Evolutionary conservation across 2,113 vertebrate species (phyloP).

Genomic region (Nematolebias whitei): DNA sequence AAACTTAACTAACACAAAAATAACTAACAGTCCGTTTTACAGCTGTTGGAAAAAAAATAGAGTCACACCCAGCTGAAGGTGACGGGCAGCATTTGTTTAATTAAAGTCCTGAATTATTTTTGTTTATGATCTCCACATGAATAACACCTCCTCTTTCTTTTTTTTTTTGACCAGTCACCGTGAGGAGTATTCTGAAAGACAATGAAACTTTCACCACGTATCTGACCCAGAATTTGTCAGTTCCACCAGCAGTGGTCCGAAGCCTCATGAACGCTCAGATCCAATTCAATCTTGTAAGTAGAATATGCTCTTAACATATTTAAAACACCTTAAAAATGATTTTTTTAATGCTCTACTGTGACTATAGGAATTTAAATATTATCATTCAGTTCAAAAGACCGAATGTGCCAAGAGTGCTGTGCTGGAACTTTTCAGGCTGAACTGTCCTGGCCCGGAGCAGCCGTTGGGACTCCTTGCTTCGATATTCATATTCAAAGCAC

Average conservation of each 20-base stretch:
- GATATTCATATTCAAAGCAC: conserved; percentile 16
- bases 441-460: conserved; percentile 4
- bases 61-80: no score
- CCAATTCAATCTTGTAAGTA: conserved; percentile 64
- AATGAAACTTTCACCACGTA: conserved; percentile 73
- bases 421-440: conserved; percentile 13
- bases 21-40: no score
- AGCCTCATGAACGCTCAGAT: conserved; percentile 68
- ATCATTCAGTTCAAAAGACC: conserved; percentile 12
- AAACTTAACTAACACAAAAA: no score
- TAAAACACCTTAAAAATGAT: background rate
- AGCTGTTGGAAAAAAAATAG: no score
- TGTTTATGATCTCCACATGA: background rate
- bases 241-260: conserved; percentile 52
- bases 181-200: conserved; percentile 66
- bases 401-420: conserved; percentile 3
- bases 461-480: conserved; percentile 10
- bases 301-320: background rate
- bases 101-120: no score
- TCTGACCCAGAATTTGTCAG: conserved; percentile 59
- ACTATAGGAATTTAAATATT: conserved; percentile 15
- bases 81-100: no score
- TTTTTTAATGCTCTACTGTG: background rate
- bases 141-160: conserved; percentile 21
- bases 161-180: conserved; percentile 61